These are phyloP conservation scores for Epinephelus moara DNA, from an alignment of 2,113 vertebrate species.

Conservation along the genomic window DNA sequence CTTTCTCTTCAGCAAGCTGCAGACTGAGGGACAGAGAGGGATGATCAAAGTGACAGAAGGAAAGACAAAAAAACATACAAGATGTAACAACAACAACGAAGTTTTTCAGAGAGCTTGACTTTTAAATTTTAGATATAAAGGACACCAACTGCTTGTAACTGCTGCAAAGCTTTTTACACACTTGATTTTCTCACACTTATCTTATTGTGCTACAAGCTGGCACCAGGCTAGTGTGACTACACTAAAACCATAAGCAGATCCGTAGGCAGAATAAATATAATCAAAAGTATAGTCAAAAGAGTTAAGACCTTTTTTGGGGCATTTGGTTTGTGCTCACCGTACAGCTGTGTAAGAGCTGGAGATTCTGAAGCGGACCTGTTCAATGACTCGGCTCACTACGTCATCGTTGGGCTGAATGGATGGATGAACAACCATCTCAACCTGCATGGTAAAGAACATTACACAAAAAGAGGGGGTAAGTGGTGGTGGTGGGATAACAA, in stretches of 20 bases:
- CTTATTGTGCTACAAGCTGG: too few species aligned
- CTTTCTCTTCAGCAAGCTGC: constrained; percentile 74
- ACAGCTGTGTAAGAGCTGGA: constrained; percentile 89
- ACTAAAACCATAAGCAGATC: too few species aligned
- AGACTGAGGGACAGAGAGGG: constrained; percentile 28
- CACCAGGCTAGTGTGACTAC: too few species aligned
- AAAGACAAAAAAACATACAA: not conserved
- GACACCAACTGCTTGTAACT: too few species aligned
- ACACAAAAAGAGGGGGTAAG: not conserved
- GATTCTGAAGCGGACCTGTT: constrained; percentile 95
- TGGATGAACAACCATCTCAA: constrained; percentile 94
- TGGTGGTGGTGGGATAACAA: not conserved
- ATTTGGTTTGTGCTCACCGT: constrained; percentile 83
- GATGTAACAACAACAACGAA: too few species aligned
- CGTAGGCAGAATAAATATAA: too few species aligned
- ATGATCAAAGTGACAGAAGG: not conserved
- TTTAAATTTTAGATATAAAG: too few species aligned
- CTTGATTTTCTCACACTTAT: too few species aligned
- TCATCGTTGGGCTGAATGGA: constrained; percentile 91
- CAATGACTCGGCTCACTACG: constrained; percentile 89
- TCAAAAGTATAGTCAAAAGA: too few species aligned
- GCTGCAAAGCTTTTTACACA: too few species aligned
- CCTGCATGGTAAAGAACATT: constrained; percentile 73
- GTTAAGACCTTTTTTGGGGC: not conserved
- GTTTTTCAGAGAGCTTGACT: too few species aligned